These are phyloP conservation scores for Hemistola chrysoprasaria DNA, from an alignment of 2,888 invertebrate genomes.

Conservation along the genomic window DNA sequence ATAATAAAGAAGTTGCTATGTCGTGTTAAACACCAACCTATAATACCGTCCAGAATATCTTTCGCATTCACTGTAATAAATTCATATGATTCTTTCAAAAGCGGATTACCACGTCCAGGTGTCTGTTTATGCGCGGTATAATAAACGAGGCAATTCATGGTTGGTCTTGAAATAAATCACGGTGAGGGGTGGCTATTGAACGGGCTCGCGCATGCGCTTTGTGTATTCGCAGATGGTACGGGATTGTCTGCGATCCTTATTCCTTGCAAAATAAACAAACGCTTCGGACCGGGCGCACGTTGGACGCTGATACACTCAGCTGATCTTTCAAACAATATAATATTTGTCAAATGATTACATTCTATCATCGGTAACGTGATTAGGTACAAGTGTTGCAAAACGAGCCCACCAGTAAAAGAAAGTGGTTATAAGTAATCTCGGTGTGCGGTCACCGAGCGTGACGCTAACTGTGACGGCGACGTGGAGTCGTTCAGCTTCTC, in stretches of 20 bases:
- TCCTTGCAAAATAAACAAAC: conserved; percentile 69
- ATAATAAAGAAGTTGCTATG: too few relatives aligned
- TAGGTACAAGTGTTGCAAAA: conserved; percentile 18
- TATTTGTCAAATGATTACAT: too few relatives aligned
- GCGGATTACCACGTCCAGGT: conserved; percentile 6
- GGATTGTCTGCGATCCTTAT: conserved; percentile 47
- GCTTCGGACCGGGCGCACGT: conserved; percentile 57
- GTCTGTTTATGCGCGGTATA: conserved; percentile 5
- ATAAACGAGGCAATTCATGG: conserved; percentile 8
- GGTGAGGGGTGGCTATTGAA: conserved; percentile 62
- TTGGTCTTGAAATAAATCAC: conserved; percentile 45
- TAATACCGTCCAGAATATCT: too few relatives aligned
- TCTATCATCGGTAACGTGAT: too few relatives aligned
- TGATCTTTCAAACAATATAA: conserved; percentile 33
- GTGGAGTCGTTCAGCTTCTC: conserved; percentile 56
- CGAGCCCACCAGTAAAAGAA: conserved; percentile 72
- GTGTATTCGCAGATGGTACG: conserved; percentile 35
- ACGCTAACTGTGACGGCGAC: conserved; percentile 55
- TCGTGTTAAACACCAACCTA: too few relatives aligned
- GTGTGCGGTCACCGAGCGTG: conserved; percentile 58
- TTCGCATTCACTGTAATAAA: not conserved
- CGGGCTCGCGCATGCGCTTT: conserved; percentile 69
- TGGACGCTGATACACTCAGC: conserved; percentile 47
- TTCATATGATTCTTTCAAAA: conserved; percentile 1
- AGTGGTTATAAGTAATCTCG: conserved; percentile 63